These are phyloP conservation scores for Gallinago jamesoni DNA, from an alignment of 2,113 vertebrate species.

Conservation along the genomic window DNA sequence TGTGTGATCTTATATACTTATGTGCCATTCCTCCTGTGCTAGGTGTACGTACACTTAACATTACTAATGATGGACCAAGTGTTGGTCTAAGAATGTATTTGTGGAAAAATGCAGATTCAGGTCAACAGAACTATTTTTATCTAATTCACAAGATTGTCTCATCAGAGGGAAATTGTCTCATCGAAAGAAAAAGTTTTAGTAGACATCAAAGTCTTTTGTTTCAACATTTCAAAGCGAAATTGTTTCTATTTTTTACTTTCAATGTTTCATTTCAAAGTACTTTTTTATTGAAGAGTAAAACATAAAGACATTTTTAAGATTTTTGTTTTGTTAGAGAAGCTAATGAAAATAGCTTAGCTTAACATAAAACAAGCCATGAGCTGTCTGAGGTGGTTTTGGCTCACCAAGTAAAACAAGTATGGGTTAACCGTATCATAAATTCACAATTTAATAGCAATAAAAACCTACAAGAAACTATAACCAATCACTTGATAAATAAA, in stretches of 20 bases:
- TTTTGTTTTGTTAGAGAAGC: constrained; percentile 25
- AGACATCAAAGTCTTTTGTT: constrained; percentile 27
- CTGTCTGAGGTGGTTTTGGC: background rate
- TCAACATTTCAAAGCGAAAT: constrained; percentile 54
- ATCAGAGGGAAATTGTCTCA: background rate
- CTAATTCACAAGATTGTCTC: background rate
- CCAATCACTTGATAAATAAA: background rate
- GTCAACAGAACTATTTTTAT: constrained; percentile 44
- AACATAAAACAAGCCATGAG: background rate
- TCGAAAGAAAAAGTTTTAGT: background rate
- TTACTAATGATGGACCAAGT: background rate
- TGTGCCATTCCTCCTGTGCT: background rate
- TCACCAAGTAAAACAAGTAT: background rate
- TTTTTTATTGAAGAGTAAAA: constrained; percentile 22
- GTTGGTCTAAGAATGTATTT: accelerated
- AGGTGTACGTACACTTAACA: background rate
- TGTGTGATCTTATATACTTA: background rate
- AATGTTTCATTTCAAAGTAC: constrained; percentile 38
- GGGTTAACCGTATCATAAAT: background rate
- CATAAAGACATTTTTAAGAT: background rate
- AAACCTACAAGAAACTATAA: background rate
- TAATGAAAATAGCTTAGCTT: constrained; percentile 56
- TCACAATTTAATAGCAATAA: background rate
- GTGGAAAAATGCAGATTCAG: constrained; percentile 2
- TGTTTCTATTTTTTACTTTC: constrained; percentile 32